Conservation (phyloP, 2,888 invertebrate genomes). For the Tenthredo scrophulariae region DNA sequence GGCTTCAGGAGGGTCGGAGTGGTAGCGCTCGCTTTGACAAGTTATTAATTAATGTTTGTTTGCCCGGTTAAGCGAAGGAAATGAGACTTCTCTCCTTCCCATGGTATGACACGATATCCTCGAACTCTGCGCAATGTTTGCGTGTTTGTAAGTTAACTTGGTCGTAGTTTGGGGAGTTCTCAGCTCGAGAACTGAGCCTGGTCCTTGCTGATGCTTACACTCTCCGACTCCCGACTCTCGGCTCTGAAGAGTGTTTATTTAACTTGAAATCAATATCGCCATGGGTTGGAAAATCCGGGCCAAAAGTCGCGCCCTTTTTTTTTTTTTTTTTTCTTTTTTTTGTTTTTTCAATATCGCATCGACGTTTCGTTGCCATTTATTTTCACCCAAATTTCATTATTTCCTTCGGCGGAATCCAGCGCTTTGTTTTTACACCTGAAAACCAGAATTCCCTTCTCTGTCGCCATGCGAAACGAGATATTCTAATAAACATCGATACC, state of each 20-base stretch:
- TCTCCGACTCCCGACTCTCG: background rate
- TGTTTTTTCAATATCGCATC: too few species aligned
- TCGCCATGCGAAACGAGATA: background rate
- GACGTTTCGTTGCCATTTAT: background rate
- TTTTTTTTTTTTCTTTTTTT: background rate
- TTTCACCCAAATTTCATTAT: background rate
- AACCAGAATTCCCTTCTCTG: background rate
- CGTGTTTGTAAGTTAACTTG: conserved; percentile 39
- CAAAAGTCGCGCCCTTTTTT: background rate
- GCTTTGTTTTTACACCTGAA: background rate
- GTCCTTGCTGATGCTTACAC: conserved; percentile 20
- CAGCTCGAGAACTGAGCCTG: conserved; percentile 9
- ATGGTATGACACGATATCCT: conserved; percentile 43
- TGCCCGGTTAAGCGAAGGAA: conserved; percentile 56
- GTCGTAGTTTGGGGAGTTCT: conserved; percentile 26
- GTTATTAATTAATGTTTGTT: conserved; percentile 63
- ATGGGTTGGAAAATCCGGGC: background rate
- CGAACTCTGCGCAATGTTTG: conserved; percentile 44
- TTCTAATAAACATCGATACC: conserved; percentile 3
- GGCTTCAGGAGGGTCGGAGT: background rate
- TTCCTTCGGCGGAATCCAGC: background rate
- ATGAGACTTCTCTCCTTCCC: conserved; percentile 57
- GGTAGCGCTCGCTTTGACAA: conserved; percentile 55
- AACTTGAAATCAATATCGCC: conserved; percentile 31
- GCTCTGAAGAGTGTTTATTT: conserved; percentile 14